Percentiles rank a stretch among this genome's conserved stretches.
Evolutionary conservation across 2,888 invertebrate genomes (phyloP).

Genomic region (Aromia moschata): DNA sequence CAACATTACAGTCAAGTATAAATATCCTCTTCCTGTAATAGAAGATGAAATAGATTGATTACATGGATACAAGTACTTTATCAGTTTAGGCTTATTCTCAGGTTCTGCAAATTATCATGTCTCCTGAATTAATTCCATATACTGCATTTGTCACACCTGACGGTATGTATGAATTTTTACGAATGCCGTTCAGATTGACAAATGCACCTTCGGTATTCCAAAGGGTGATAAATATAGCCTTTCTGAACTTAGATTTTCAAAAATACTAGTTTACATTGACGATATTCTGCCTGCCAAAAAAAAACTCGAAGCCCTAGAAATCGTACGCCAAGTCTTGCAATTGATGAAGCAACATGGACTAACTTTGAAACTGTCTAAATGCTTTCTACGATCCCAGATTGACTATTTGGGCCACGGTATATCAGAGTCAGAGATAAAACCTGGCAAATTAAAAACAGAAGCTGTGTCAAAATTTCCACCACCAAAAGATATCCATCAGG

Average conservation of each 20-base stretch:
- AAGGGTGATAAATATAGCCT: not conserved
- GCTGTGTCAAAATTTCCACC: not conserved
- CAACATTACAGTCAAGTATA: not conserved
- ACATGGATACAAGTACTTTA: constrained; percentile 11
- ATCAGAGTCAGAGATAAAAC: not conserved
- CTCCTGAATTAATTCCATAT: not conserved
- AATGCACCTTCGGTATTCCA: not conserved
- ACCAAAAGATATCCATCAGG: constrained; percentile 1
- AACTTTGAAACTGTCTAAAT: constrained; percentile 4
- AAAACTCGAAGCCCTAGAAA: not conserved
- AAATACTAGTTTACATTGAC: not conserved
- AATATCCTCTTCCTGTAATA: constrained; percentile 15
- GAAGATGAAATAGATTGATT: constrained; percentile 16
- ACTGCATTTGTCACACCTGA: not conserved
- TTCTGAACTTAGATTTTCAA: not conserved
- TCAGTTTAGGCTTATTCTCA: too few species aligned
- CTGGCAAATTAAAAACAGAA: not conserved
- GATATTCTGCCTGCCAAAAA: not conserved
- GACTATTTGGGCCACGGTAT: not conserved
- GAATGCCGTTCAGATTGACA: not conserved
- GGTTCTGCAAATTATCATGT: not conserved
- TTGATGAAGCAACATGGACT: not conserved
- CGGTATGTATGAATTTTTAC: not conserved
- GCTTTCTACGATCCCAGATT: not conserved
- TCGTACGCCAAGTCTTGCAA: not conserved